Percentiles rank a stretch among this genome's conserved stretches.
Conservation (phyloP, 2,888 invertebrate species). For the Anticlea derivata region DNA sequence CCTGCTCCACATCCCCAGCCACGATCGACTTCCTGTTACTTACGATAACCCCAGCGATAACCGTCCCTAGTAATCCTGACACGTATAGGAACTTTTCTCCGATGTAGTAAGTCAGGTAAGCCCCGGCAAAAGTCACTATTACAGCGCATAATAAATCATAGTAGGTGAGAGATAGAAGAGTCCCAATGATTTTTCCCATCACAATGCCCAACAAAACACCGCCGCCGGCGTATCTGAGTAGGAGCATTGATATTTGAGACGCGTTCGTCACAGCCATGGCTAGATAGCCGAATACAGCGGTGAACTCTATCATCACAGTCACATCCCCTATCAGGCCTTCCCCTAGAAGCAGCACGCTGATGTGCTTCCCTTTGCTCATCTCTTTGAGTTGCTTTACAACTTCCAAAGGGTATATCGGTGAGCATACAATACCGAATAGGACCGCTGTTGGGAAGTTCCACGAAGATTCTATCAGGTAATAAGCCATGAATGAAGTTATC, state of each 20-base stretch:
- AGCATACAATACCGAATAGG: conserved; percentile 68
- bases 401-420: conserved; percentile 73
- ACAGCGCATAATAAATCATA: conserved; percentile 67
- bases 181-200: conserved; percentile 63
- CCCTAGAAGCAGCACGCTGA: conserved; percentile 66
- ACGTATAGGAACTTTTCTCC: conserved; percentile 75
- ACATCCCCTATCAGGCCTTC: conserved; percentile 73
- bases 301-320: conserved; percentile 72
- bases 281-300: conserved; percentile 63
- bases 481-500: conserved; percentile 67
- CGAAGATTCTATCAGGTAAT: conserved; percentile 60
- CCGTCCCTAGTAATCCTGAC: conserved; percentile 66
- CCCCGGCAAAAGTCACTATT: conserved; percentile 62
- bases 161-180: conserved; percentile 64
- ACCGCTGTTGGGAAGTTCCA: conserved; percentile 66
- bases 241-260: conserved; percentile 60
- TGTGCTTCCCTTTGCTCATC: conserved; percentile 67
- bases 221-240: conserved; percentile 66
- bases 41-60: conserved; percentile 65
- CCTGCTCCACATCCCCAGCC: conserved; percentile 67
- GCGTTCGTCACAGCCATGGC: conserved; percentile 57
- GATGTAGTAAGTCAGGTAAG: conserved; percentile 69
- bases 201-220: conserved; percentile 66
- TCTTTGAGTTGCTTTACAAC: conserved; percentile 65
- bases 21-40: conserved; percentile 67